Base-by-base conservation (phyloP, 2,797 vertebrate species). In the Micropoecilia bifurca region DNA sequence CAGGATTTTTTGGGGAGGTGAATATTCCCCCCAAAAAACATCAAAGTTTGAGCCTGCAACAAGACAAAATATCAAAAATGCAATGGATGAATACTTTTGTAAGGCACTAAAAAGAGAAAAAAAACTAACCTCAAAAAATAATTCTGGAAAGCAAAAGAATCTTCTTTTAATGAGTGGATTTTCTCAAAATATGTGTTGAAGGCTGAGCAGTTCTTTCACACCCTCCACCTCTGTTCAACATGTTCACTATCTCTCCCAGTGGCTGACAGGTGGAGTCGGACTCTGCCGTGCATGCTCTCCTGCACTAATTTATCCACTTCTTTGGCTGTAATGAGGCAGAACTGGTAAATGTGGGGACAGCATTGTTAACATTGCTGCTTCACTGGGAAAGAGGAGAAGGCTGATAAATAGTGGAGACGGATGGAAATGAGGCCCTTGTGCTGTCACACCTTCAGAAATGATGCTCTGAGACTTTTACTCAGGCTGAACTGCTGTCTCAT, bases 311-410 rank as follows among this genome's bases (percentile, higher is more conserved):
- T 93, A 95, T 91, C 90, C 89, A 90, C 93, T 93, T 93, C 93
- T 93, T 90, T 92, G 90, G 90, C 93, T 88, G 92, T 95, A 95
- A 95, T 94, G 94, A 95, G 91, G 94, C 92, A 95, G 94, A 95
- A 95, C 95, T 93, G 90, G 91, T 92, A 91, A 95, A 95, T 95
- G 94, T 94, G 93, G 90, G 90, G 90, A 93, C 91, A 92, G 92
- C 91, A 92, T 94, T 94, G 94, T 95, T 95, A 95, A 94, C 93
- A 94, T 93, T 87, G 90, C 90, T 90, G 92, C 93, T 93, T 93
- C 90, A 90, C 90, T 91, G 89, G 85, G 89, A 80, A 81, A 90
- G 85, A 89, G 87, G 81, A 90, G 84, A 90, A 77, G 87, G 81
- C 86, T 93, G 87, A 94, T 90, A 91, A 92, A 94, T 89, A 91